Evolutionary conservation across 2,113 vertebrate species (phyloP).

Genomic region (Varanus komodoensis): DNA sequence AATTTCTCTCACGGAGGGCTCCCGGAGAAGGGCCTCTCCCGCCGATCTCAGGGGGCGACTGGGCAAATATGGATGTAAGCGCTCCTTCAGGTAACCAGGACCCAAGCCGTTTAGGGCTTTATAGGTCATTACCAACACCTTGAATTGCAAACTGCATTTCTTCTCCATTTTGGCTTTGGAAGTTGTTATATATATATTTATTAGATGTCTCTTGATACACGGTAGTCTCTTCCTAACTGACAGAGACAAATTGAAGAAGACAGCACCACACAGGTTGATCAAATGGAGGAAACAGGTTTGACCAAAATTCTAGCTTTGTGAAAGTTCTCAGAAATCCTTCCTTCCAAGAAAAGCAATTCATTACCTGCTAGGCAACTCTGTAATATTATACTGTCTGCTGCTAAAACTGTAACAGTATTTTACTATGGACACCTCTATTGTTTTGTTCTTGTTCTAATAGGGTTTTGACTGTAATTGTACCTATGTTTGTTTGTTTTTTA

Average conservation of each 20-base stretch:
- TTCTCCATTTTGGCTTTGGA: background rate
- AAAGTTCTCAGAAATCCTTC: constrained; percentile 36
- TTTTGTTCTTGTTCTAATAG: background rate
- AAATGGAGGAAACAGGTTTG: constrained; percentile 21
- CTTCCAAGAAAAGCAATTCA: background rate
- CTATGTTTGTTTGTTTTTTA: constrained; percentile 4
- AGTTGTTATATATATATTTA: background rate
- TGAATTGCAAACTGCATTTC: background rate
- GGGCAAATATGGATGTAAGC: too few relatives aligned
- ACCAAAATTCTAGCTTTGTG: background rate
- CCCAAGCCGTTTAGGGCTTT: too few relatives aligned
- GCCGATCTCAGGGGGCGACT: too few relatives aligned
- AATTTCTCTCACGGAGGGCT: too few relatives aligned
- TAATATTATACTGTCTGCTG: background rate
- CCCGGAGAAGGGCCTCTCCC: too few relatives aligned
- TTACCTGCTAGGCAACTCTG: background rate
- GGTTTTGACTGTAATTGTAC: constrained; percentile 28
- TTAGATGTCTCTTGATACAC: background rate
- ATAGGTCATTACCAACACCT: too few relatives aligned
- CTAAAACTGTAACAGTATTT: background rate
- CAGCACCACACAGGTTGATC: constrained; percentile 28
- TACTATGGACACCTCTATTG: background rate
- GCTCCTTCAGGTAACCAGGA: too few relatives aligned
- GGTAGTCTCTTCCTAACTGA: constrained; percentile 7
- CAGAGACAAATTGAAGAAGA: constrained; percentile 39